Conservation (phyloP, 2,113 vertebrate genomes). For the Cardinalis cardinalis region DNA sequence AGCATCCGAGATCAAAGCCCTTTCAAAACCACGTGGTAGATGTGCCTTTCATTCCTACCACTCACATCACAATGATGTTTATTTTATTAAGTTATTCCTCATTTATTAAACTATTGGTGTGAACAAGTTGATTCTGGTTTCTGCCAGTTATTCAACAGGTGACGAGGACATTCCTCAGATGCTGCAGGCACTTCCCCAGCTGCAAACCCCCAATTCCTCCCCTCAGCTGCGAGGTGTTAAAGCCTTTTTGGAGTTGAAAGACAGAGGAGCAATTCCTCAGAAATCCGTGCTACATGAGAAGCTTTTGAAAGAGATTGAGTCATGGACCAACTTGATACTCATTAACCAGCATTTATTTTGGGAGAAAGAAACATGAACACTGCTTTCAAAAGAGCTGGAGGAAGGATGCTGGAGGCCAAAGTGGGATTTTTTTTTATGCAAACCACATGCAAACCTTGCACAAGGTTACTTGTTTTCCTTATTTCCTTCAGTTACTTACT, state of each 20-base stretch:
- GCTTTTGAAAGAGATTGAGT: slow-evolving; percentile 19
- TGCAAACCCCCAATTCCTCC: background rate
- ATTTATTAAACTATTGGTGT: background rate
- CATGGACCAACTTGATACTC: background rate
- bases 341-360: slow-evolving; percentile 26
- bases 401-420: slow-evolving; percentile 17
- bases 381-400: background rate
- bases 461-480: background rate
- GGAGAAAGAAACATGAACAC: slow-evolving; percentile 10
- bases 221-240: background rate
- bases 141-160: background rate
- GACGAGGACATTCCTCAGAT: background rate
- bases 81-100: background rate
- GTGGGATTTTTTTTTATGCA: background rate
- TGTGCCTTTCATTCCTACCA: background rate
- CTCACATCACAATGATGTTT: background rate
- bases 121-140: background rate
- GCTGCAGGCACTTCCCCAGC: background rate
- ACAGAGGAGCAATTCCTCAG: slow-evolving; percentile 1
- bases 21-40: background rate
- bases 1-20: background rate
- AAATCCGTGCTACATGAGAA: slow-evolving; percentile 9
- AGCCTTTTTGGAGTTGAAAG: background rate
- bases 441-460: background rate
- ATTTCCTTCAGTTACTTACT: background rate